Evolutionary conservation across 2,888 invertebrate genomes (phyloP), one percentile per base, ranked within the genome.

Genomic region (Iselma pallidipennis): DNA sequence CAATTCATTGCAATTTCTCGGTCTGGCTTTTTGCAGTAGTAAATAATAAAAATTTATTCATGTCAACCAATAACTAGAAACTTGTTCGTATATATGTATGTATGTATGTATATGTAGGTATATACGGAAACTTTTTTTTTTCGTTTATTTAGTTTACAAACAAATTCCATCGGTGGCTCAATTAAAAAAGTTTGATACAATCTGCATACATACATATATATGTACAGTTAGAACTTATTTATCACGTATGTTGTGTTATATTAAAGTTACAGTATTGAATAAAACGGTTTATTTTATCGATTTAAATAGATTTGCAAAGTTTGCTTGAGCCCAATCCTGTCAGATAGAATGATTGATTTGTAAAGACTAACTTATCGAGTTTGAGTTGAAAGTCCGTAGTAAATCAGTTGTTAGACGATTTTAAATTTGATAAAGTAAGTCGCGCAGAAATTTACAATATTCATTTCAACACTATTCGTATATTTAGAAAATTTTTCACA

Each of bases 301-400:
- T 63, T 59, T 59, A 63, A 63, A 63, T 56, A 52, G 58, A 55
- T 63, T 63, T 59, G 28, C 49, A 53, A 63, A 63, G 56, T 63
- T 63, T 52, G 33, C 50, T 45, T 52, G 58, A 55, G 45, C 56
- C 58, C 49, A 52, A 57, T 49, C 52, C 59, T 63, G 59, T 63
- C 63, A 63, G 53, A 59, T 48, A 49, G 63, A 63, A 57, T 63
- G 63, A 63, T 63, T 63, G 63, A 63, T 63, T 59, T 63, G 63
- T 63, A 59, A 59, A 59, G 54, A 59, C 56, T 53, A 63, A 63
- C 56, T 63, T 63, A 63, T 63, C 57, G 59, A 59, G 59, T 63
- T 63, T 59, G 49, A 56, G 54, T 49, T 45, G 28, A 42, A 3
- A 55, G 33, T 37, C 48, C 51, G 50, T 52, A 55, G 51, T 59